Evolutionary conservation across 2,888 invertebrate genomes (phyloP), one percentile per base, ranked within the genome.

Genomic region (Pristionchus entomophagus): DNA sequence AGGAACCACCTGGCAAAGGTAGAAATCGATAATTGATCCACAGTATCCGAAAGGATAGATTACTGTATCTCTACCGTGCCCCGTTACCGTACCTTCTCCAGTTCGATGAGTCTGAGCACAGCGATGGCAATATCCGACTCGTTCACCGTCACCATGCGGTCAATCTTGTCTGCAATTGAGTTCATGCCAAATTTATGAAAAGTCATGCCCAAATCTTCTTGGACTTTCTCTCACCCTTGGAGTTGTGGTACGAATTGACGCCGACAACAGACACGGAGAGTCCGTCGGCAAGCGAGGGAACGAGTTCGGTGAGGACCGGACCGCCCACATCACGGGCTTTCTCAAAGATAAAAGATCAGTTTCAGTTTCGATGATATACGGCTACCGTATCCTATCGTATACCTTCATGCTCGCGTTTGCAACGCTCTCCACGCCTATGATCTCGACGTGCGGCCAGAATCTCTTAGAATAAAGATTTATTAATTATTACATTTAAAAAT

Each of bases 401-500:
- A 88, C 90, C 83, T 88, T 94, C 95, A 97, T 97, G 93, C 97
- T 96, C 1, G 97, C 96, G 94, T 97, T 97, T 91, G 96, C 96
- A 93, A 97, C 97, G 0, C 97, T 96, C 94, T 97, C 97, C 0
- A 97, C 97, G 1, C 97, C 97, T 93, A 97, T 97, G 78, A 98
- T 96, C 94, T 96, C 95, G 0, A 97, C 96, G 86, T 95, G 94
- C 0, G 97, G 97, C 86, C 96, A 95, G 10, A 97, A 94, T 22
- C 96, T 96, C 94, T 77, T 8, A 26, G 22, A 65, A n/a, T 29
- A 14, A 29, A 8, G 32, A 29, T 32, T 32, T 29, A n/a, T 5
- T 22, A 56, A 17, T 22, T 5, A 56, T 5, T 14, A n/a, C 56
- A n/a, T 14, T n/a, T n/a, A 56, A n/a, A 8, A n/a, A 56, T 35